Evolutionary conservation across 2,888 invertebrate species (phyloP).

Genomic region (Cephus rjabovi): DNA sequence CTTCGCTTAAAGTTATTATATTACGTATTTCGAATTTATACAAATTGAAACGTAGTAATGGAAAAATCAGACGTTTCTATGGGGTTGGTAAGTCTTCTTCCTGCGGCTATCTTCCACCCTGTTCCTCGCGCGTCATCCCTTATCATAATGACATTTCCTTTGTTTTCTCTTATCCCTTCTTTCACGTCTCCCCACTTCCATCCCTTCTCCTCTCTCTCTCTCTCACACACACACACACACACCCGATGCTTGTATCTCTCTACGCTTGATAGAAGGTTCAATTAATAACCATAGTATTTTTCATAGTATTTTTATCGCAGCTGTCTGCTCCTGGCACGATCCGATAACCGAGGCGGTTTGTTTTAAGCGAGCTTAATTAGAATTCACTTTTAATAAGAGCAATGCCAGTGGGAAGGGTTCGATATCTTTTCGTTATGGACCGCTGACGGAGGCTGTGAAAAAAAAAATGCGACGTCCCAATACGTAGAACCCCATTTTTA

Average conservation of each 20-base stretch:
- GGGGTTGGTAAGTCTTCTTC: background rate
- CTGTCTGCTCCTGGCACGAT: constrained; percentile 10
- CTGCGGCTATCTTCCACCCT: background rate
- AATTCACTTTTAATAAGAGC: constrained; percentile 34
- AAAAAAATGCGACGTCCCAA: constrained; percentile 7
- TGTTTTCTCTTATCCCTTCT: background rate
- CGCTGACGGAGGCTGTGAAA: constrained; percentile 4
- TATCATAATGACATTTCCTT: background rate
- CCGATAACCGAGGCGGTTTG: constrained; percentile 9
- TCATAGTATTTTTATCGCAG: constrained; percentile 20
- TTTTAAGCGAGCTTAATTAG: constrained; percentile 40
- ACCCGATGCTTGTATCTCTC: constrained; percentile 17
- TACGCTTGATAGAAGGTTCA: background rate
- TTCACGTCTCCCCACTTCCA: too few species aligned
- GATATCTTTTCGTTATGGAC: constrained; percentile 14
- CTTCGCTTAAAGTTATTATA: background rate
- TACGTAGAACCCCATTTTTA: background rate
- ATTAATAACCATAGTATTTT: constrained; percentile 9
- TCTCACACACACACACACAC: too few species aligned
- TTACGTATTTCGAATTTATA: background rate
- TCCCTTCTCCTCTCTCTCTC: background rate
- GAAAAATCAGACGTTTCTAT: background rate
- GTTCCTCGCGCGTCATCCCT: background rate
- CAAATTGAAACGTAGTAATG: background rate
- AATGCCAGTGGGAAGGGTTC: constrained; percentile 26